phyloP scores from a whole-genome alignment of 2,888 invertebrate species.

The Amiota mariae region DNA sequence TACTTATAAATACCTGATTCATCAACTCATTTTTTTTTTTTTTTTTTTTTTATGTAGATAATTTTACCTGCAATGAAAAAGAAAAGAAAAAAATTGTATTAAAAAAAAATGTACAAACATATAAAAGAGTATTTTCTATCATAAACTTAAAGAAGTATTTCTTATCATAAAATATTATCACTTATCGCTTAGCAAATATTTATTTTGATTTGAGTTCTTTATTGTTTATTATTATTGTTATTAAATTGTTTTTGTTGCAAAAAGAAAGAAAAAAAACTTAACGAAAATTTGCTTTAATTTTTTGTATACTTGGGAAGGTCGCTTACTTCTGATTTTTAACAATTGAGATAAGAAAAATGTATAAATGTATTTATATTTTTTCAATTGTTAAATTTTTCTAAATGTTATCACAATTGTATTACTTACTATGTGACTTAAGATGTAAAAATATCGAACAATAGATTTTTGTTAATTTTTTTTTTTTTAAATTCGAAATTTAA shows the following conservation, averaged over 20 bases:
- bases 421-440: no score
- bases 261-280: no score
- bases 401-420: no score
- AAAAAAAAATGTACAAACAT: constrained; percentile 24
- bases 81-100: constrained; percentile 23
- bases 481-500: no score
- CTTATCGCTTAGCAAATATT: constrained; percentile 8
- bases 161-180: background rate
- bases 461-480: no score
- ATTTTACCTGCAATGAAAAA: background rate
- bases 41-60: background rate
- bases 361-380: no score
- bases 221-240: constrained; percentile 1
- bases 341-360: no score
- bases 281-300: background rate
- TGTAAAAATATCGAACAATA: no score
- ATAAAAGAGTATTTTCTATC: constrained; percentile 4
- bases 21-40: background rate
- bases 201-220: background rate
- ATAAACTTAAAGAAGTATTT: constrained; percentile 44
- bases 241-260: background rate
- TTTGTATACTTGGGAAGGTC: constrained; percentile 30
- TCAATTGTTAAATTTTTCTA: no score
- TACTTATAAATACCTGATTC: no score
- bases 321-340: no score